A percentile compares a stretch with the other conserved stretches of the same genome.
These are phyloP conservation scores for Sinocyclocheilus anshuiensis DNA, from an alignment of 2,113 vertebrate genomes.

Conservation along the genomic window DNA sequence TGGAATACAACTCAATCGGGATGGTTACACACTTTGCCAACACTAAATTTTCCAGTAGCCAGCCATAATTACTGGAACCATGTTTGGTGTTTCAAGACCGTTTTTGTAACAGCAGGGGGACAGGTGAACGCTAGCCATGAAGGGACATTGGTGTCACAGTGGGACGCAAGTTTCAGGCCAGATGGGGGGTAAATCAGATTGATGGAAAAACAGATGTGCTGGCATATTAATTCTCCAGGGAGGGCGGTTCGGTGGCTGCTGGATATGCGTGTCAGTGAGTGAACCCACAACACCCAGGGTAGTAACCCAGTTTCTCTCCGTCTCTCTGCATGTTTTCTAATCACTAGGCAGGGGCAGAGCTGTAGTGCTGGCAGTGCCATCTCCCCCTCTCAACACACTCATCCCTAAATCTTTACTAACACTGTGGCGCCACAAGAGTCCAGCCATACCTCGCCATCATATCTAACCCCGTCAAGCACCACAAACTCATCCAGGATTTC, in stretches of 20 bases:
- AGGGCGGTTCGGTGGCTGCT: slow-evolving; percentile 53
- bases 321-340: slow-evolving; percentile 51
- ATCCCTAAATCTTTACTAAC: slow-evolving; percentile 46
- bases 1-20: slow-evolving; percentile 65
- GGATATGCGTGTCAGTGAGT: slow-evolving; percentile 71
- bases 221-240: slow-evolving; percentile 67
- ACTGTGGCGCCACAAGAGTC: slow-evolving; percentile 43
- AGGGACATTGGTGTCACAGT: slow-evolving; percentile 53
- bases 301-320: slow-evolving; percentile 76
- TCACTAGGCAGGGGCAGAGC: slow-evolving; percentile 64
- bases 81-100: slow-evolving; percentile 61
- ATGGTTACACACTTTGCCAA: slow-evolving; percentile 51
- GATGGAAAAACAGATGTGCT: slow-evolving; percentile 69
- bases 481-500: slow-evolving; percentile 61
- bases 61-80: slow-evolving; percentile 64
- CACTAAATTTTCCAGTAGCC: slow-evolving; percentile 49
- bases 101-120: slow-evolving; percentile 49
- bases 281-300: slow-evolving; percentile 69
- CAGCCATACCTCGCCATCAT: slow-evolving; percentile 55
- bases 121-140: slow-evolving; percentile 51
- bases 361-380: slow-evolving; percentile 83
- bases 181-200: slow-evolving; percentile 61
- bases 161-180: slow-evolving; percentile 66
- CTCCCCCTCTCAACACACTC: slow-evolving; percentile 68
- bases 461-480: slow-evolving; percentile 52